Percentiles rank a stretch among this genome's conserved stretches.
phyloP scores from a whole-genome alignment of 2,888 invertebrate genomes.

The Diplazon laetatorius region DNA sequence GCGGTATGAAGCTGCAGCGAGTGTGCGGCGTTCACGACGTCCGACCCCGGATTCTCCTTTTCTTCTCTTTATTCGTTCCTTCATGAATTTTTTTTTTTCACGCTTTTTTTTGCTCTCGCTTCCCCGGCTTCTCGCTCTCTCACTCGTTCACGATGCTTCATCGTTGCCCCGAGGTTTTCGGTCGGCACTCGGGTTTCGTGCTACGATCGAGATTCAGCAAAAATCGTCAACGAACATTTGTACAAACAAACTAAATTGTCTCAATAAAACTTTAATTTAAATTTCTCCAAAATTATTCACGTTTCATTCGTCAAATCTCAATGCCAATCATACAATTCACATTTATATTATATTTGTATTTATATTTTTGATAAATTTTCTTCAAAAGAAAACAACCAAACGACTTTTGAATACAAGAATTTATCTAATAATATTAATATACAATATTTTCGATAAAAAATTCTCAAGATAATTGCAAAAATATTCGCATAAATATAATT shows the following conservation, averaged over 20 bases:
- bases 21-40: conserved; percentile 41
- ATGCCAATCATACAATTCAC: no score
- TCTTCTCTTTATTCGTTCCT: conserved; percentile 37
- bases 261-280: no score
- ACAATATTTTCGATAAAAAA: no score
- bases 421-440: no score
- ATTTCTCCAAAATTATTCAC: no score
- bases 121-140: conserved; percentile 35
- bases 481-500: no score
- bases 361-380: no score
- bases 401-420: no score
- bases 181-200: conserved; percentile 48
- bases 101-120: conserved; percentile 43
- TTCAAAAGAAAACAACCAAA: no score
- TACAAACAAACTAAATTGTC: neutral
- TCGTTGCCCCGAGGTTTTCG: conserved; percentile 56
- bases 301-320: no score
- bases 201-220: neutral
- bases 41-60: conserved; percentile 46
- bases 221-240: neutral
- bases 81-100: conserved; percentile 31
- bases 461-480: no score
- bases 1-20: conserved; percentile 36
- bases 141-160: conserved; percentile 56
- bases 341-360: no score